These are phyloP conservation scores for Halichoerus grypus DNA, from an alignment of 2,113 vertebrate genomes.

Conservation along the genomic window DNA sequence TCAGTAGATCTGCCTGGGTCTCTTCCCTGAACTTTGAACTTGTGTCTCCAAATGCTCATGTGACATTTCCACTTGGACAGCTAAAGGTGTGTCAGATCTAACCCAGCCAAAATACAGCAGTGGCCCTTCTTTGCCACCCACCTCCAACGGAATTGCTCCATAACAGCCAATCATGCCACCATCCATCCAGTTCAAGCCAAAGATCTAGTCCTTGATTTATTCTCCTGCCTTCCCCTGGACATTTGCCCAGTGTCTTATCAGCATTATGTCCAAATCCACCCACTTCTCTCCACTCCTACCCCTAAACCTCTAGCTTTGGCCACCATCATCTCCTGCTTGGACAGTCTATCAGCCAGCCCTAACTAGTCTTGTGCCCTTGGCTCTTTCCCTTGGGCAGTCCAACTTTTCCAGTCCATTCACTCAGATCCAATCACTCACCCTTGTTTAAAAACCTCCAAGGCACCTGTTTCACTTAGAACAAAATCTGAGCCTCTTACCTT, in stretches of 20 bases:
- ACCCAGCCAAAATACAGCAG: fast-evolving
- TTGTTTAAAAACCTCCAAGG: background rate
- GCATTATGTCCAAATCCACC: background rate
- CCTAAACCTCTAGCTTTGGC: background rate
- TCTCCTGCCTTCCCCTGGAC: background rate
- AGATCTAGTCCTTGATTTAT: background rate
- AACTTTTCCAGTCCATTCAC: too few relatives aligned
- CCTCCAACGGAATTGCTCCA: too few relatives aligned
- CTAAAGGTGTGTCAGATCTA: background rate
- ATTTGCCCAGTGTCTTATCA: background rate
- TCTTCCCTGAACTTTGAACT: background rate
- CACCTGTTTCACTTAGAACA: background rate
- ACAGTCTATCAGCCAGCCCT: too few relatives aligned
- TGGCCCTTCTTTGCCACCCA: background rate
- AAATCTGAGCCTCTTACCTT: background rate
- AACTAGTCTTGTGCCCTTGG: background rate
- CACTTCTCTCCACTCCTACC: background rate
- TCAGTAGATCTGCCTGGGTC: background rate
- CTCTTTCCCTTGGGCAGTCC: background rate
- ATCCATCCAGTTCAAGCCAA: background rate
- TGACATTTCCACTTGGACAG: background rate
- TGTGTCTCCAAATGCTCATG: background rate
- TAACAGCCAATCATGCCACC: background rate
- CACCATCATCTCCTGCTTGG: too few relatives aligned
- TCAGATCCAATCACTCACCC: too few relatives aligned